Evolutionary conservation across 2,797 vertebrate species (phyloP), one percentile per base, ranked within the genome.

Genomic region (Serranus cabrilla): DNA sequence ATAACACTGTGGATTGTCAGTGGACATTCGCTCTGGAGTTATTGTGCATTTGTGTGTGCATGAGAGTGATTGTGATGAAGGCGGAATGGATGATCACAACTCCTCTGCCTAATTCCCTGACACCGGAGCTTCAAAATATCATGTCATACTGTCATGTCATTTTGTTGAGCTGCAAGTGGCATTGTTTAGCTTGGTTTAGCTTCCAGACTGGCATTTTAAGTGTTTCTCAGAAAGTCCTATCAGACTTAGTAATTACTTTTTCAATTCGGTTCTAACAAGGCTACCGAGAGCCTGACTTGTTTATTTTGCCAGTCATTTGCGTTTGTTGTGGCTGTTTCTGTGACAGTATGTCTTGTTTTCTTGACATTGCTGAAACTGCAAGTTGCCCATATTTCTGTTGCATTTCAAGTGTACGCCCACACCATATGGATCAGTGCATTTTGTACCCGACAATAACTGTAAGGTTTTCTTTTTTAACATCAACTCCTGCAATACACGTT

Each of bases 1-100:
- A 86, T 79, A 81, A 87, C 75, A 86, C 74, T 70, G 79, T 56
- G 57, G 67, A 80, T 80, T 78, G 77, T 85, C 67, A 70, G 69
- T 68, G 65, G 74, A 81, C 74, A 64, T 80, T 71, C 56, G 21
- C 50, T 80, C 20, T 60, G 2, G 2, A 45, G 25, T 76, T 78
- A 49, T 50, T 64, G 69, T 76, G 60, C 43, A 17, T 75, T 65
- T 70, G 72, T 80, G 58, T 62, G 62, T 55, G 34, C 20, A 21
- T 25, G 45, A 14, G 21, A 54, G 54, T 71, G 69, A 69, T 56
- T 66, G 47, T 59, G 60, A 71, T 50, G 3, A 31, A 68, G 46
- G n/a, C 50, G 62, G 74, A 78, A 61, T 78, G 39, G 51, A 80
- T 58, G 55, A 57, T 69, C 31, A 68, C 20, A 47, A 49, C 39